Conservation (phyloP, 1,140 invertebrate genomes). For the Zelostemma sp. region DNA sequence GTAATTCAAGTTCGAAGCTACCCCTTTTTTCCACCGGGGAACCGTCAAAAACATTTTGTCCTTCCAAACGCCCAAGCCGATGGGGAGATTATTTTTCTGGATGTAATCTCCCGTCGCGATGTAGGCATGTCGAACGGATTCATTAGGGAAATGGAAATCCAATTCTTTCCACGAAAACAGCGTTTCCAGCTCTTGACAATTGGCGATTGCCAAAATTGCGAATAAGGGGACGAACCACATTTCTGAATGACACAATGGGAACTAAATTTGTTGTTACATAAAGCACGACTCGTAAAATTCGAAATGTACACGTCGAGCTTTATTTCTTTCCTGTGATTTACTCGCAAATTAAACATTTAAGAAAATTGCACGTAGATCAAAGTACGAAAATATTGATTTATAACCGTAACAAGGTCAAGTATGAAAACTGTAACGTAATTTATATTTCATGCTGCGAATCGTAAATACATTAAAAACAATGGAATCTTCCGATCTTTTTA, state of each 20-base stretch:
- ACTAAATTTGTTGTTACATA: no score
- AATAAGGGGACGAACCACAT: slow-evolving; percentile 33
- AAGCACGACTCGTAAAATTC: no score
- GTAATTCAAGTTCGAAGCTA: slow-evolving; percentile 80
- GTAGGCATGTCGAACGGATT: slow-evolving; percentile 73
- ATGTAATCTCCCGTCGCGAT: slow-evolving; percentile 75
- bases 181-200: slow-evolving; percentile 65
- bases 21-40: slow-evolving; percentile 82
- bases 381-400: no score
- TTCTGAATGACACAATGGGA: slow-evolving; percentile 9
- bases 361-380: no score
- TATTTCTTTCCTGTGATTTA: no score
- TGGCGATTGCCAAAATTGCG: slow-evolving; percentile 37
- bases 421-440: no score
- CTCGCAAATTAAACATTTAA: no score
- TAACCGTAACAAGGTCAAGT: no score
- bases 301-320: no score
- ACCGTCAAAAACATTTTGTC: slow-evolving; percentile 84
- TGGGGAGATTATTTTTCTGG: slow-evolving; percentile 78
- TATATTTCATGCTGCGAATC: no score
- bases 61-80: slow-evolving; percentile 80
- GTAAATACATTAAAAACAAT: no score
- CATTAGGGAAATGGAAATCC: slow-evolving; percentile 78
- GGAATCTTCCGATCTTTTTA: no score
- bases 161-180: slow-evolving; percentile 78